Conservation (phyloP, 2,113 vertebrate genomes). For the Sebastes schlegelii region DNA sequence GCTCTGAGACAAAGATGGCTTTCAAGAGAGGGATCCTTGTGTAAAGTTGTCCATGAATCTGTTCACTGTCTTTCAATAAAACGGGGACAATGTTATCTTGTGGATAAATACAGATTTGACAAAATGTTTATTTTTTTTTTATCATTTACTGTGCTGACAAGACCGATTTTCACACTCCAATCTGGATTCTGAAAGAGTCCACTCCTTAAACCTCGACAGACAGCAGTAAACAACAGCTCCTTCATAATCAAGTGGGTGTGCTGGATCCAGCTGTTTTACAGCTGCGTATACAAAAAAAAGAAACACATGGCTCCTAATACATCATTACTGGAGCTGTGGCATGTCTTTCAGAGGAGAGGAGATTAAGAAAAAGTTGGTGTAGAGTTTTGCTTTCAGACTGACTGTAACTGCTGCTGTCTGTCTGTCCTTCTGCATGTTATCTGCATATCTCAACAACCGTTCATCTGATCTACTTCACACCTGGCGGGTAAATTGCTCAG, state of each 20-base stretch:
- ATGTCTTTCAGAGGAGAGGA: conserved; percentile 1
- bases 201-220: conserved; percentile 41
- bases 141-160: neutral
- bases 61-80: neutral
- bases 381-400: neutral
- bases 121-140: neutral
- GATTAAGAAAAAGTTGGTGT: neutral
- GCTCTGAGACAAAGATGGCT: neutral
- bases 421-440: too few relatives aligned
- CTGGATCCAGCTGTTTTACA: conserved; percentile 73
- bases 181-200: conserved; percentile 37
- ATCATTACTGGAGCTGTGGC: conserved; percentile 2
- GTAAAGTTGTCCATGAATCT: conserved; percentile 2
- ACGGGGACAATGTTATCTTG: too few relatives aligned
- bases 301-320: conserved; percentile 31
- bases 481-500: too few relatives aligned
- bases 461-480: too few relatives aligned
- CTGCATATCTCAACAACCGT: too few relatives aligned
- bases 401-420: neutral
- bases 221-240: conserved; percentile 50
- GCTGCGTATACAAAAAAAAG: conserved; percentile 41
- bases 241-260: conserved; percentile 58
- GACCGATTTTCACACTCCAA: neutral
- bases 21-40: neutral
- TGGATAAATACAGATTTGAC: neutral